Evolutionary conservation across 1,140 invertebrate genomes (phyloP).

Genomic region (Chelonus insularis): DNA sequence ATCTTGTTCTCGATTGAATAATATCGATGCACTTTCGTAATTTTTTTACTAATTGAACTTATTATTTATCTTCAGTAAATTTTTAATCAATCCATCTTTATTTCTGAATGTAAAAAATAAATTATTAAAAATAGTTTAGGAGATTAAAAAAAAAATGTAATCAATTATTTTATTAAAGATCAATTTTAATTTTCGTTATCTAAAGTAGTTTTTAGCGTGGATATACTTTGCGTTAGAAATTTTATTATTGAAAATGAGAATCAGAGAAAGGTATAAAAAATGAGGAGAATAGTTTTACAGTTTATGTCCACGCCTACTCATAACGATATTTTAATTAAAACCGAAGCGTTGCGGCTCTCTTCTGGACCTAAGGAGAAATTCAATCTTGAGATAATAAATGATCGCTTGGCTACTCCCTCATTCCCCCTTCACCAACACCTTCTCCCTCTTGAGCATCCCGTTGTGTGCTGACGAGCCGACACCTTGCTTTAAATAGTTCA

Average conservation of each 20-base stretch:
- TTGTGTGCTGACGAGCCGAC: conserved; percentile 42
- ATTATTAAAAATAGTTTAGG: no score
- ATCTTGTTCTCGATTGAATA: no score
- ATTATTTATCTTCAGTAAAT: no score
- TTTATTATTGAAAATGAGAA: conserved; percentile 22
- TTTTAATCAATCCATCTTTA: no score
- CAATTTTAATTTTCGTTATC: no score
- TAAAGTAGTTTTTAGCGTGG: no score
- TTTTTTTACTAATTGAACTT: no score
- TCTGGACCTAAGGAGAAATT: conserved; percentile 55
- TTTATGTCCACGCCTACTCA: conserved; percentile 59
- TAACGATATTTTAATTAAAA: conserved; percentile 64
- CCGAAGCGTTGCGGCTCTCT: conserved; percentile 36
- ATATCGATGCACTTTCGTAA: no score
- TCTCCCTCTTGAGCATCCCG: conserved; percentile 3
- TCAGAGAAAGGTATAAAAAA: conserved; percentile 28
- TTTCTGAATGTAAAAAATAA: no score
- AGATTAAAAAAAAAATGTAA: no score
- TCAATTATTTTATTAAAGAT: no score
- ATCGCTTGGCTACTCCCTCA: conserved; percentile 56
- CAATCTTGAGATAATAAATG: conserved; percentile 63
- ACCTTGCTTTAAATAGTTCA: conserved; percentile 56
- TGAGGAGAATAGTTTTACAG: conserved; percentile 43
- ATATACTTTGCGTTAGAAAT: not conserved
- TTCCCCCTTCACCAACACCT: conserved; percentile 23